These are phyloP conservation scores for Choristoneura rosaceana DNA, from an alignment of 2,888 invertebrate genomes.

Conservation along the genomic window DNA sequence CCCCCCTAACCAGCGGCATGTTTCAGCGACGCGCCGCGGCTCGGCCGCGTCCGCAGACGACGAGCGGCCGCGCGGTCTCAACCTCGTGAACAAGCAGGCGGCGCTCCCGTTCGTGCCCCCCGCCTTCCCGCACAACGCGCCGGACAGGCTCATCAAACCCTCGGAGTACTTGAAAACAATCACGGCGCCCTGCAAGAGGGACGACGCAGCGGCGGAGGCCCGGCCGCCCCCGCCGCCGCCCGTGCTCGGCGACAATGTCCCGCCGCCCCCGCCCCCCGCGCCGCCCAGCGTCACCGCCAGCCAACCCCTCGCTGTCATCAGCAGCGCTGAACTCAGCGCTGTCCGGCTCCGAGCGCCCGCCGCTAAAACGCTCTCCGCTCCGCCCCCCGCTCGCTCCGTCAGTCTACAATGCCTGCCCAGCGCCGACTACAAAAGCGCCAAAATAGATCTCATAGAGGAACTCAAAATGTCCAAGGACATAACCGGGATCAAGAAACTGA, in stretches of 20 bases:
- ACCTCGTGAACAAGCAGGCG: conserved; percentile 94
- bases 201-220: conserved; percentile 86
- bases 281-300: conserved; percentile 72
- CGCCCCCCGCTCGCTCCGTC: conserved; percentile 87
- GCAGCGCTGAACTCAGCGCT: conserved; percentile 94
- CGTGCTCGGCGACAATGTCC: conserved; percentile 65
- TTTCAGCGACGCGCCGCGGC: conserved; percentile 79
- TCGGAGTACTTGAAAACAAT: conserved; percentile 96
- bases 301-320: conserved; percentile 94
- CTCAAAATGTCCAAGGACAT: conserved; percentile 96
- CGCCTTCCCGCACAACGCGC: conserved; percentile 92
- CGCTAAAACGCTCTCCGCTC: conserved; percentile 94
- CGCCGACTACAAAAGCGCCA: conserved; percentile 89
- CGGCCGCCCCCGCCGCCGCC: conserved; percentile 83
- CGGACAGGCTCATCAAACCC: conserved; percentile 95
- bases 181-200: conserved; percentile 86
- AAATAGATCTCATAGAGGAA: conserved; percentile 96
- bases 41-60: conserved; percentile 78
- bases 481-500: conserved; percentile 96
- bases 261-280: conserved; percentile 70
- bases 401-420: conserved; percentile 90
- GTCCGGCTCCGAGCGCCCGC: conserved; percentile 92
- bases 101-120: conserved; percentile 96
- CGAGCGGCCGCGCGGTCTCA: conserved; percentile 83
- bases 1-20: conserved; percentile 56